Evolutionary conservation across 2,888 invertebrate species (phyloP).

Genomic region (Drosophila pseudotakahashii): DNA sequence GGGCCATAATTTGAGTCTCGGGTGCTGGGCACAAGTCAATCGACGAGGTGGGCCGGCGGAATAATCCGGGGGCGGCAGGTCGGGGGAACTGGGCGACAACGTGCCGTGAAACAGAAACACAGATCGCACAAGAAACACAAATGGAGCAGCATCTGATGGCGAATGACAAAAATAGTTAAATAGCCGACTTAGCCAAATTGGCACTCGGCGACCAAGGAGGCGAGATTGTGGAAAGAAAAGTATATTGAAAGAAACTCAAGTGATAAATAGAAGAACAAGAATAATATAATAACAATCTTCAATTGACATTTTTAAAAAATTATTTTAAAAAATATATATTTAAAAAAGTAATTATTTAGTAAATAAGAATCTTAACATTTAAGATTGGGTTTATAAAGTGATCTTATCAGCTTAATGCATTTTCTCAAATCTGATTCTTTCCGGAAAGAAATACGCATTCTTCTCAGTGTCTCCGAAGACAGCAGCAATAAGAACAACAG

Average conservation of each 20-base stretch:
- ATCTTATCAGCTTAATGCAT: too few relatives aligned
- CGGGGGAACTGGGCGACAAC: constrained; percentile 20
- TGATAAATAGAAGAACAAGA: too few relatives aligned
- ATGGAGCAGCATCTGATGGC: constrained; percentile 65
- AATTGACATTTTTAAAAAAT: too few relatives aligned
- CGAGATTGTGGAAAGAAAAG: not conserved
- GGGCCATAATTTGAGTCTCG: constrained; percentile 4
- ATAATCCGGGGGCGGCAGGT: too few relatives aligned
- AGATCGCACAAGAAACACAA: constrained; percentile 51
- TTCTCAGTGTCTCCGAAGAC: not conserved
- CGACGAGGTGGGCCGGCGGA: not conserved
- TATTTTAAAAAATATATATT: not conserved
- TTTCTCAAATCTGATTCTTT: not conserved
- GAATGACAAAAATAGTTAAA: constrained; percentile 73
- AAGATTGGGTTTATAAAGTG: too few relatives aligned
- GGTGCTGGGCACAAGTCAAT: constrained; percentile 23
- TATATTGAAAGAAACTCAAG: not conserved
- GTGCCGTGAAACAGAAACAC: constrained; percentile 64
- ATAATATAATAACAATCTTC: too few relatives aligned
- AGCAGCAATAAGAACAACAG: constrained; percentile 2
- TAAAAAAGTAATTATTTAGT: too few relatives aligned
- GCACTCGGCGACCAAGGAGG: constrained; percentile 50
- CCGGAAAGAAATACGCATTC: not conserved
- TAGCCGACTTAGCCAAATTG: constrained; percentile 77
- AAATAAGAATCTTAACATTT: too few relatives aligned